phyloP scores from a whole-genome alignment of 2,797 vertebrate genomes.

The Gambusia yucatana region DNA sequence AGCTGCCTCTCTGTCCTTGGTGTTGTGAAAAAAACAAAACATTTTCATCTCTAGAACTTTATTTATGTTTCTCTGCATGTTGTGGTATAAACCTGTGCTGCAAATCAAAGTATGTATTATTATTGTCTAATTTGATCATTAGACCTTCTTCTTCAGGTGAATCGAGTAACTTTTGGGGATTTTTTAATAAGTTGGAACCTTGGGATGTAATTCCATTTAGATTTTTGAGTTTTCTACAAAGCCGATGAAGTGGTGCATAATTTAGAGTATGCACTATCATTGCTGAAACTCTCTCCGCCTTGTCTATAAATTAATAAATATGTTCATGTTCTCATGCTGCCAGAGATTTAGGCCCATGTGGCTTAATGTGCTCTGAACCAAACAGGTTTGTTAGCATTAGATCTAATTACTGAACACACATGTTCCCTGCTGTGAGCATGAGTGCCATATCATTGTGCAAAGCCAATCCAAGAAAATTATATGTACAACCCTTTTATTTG shows the following conservation, averaged over 20 bases:
- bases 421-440: neutral
- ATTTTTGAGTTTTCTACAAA: neutral
- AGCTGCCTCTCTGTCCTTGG: neutral
- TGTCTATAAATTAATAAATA: neutral
- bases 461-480: neutral
- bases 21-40: neutral
- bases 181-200: neutral
- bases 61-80: neutral
- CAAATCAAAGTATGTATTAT: neutral
- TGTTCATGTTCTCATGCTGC: slow-evolving; percentile 1
- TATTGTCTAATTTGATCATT: neutral
- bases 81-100: neutral
- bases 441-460: neutral
- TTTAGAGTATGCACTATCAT: neutral
- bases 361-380: neutral
- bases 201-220: neutral
- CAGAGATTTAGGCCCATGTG: neutral
- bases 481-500: neutral
- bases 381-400: neutral
- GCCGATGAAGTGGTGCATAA: neutral
- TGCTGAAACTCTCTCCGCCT: neutral
- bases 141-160: neutral
- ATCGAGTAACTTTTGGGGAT: neutral
- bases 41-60: neutral
- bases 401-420: neutral